These are phyloP conservation scores for Alexandromys fortis DNA, from an alignment of 2,113 vertebrate genomes.

Conservation along the genomic window DNA sequence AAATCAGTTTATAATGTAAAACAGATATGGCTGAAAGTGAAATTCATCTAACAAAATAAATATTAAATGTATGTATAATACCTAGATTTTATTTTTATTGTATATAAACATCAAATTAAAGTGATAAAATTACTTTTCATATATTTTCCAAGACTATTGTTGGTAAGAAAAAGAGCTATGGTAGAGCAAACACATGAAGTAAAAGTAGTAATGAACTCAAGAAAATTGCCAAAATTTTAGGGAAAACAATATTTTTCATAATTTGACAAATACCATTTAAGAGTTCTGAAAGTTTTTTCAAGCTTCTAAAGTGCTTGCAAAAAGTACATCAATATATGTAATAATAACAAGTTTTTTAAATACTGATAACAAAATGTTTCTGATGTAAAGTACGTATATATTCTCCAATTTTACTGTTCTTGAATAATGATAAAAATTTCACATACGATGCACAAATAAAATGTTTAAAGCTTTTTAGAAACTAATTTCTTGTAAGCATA, in stretches of 20 bases:
- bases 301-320: not conserved
- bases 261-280: not conserved
- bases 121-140: too few species aligned
- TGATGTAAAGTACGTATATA: not conserved
- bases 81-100: too few species aligned
- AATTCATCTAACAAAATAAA: too few species aligned
- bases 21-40: too few species aligned
- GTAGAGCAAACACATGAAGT: not conserved
- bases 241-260: not conserved
- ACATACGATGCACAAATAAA: not conserved
- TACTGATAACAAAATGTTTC: not conserved
- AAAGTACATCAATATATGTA: not conserved
- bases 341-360: not conserved
- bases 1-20: too few species aligned
- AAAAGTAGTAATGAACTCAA: not conserved
- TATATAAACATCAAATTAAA: too few species aligned
- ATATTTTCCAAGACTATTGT: not conserved
- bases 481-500: not conserved
- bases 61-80: too few species aligned
- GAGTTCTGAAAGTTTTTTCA: not conserved
- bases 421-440: not conserved
- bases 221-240: not conserved
- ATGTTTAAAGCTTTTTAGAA: not conserved
- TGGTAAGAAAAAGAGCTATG: not conserved
- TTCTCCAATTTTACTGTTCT: not conserved